Percentiles rank a stretch among this genome's conserved stretches.
Evolutionary conservation across 2,888 invertebrate species (phyloP).

Genomic region (Pyrocoelia pectoralis): DNA sequence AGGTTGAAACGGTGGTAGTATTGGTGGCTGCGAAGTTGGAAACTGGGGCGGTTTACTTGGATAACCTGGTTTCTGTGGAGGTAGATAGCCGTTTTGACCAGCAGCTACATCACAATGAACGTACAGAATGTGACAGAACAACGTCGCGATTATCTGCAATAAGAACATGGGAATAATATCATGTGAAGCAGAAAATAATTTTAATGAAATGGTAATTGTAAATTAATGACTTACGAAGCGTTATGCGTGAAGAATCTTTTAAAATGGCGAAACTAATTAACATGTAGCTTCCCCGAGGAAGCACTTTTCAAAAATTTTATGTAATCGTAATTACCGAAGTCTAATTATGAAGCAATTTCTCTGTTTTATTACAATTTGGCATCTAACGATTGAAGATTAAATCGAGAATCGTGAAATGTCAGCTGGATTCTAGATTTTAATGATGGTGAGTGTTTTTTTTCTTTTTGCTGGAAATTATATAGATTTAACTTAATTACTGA

Average conservation of each 20-base stretch:
- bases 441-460: no score
- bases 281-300: background rate
- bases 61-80: constrained; percentile 74
- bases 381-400: constrained; percentile 1
- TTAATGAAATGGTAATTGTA: background rate
- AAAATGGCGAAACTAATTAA: background rate
- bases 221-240: background rate
- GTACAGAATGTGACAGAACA: constrained; percentile 58
- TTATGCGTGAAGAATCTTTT: no score
- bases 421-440: background rate
- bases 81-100: constrained; percentile 79
- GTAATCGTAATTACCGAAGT: constrained; percentile 4
- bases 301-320: background rate
- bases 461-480: background rate
- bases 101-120: constrained; percentile 65
- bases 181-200: background rate
- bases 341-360: background rate
- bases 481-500: background rate
- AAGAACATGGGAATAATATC: background rate
- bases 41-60: constrained; percentile 71
- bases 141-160: constrained; percentile 64
- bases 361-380: constrained; percentile 5
- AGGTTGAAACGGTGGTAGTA: constrained; percentile 39
- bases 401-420: constrained; percentile 4
- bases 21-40: constrained; percentile 41